A percentile compares a stretch with the other conserved stretches of the same genome.
These are phyloP conservation scores for Standfussiana lucernea DNA, from an alignment of 2,888 invertebrate genomes.

Conservation along the genomic window DNA sequence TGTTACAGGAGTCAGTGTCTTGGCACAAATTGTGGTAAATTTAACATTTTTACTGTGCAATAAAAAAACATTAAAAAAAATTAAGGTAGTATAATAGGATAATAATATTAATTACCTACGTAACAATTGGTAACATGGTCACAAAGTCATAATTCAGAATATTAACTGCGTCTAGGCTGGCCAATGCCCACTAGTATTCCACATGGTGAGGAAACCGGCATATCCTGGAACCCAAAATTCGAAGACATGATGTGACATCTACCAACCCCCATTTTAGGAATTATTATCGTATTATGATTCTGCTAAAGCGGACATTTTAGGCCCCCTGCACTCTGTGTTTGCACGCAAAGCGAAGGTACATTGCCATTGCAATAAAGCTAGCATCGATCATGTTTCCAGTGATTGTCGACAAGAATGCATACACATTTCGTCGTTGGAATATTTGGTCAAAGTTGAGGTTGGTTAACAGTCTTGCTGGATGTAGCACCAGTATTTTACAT, in stretches of 20 bases:
- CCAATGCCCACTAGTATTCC: neutral
- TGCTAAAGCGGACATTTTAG: no score
- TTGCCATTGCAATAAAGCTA: slow-evolving; percentile 4
- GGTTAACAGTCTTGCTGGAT: neutral
- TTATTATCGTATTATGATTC: no score
- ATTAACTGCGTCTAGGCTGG: no score
- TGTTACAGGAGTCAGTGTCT: no score
- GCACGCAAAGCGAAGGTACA: neutral
- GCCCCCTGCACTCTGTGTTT: neutral
- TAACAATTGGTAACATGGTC: no score
- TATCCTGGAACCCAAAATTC: neutral
- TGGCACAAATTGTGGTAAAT: no score
- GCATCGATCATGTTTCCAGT: slow-evolving; percentile 17
- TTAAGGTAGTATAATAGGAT: no score
- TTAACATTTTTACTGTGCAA: no score
- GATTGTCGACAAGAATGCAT: neutral
- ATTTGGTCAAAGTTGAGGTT: neutral
- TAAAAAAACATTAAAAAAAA: no score
- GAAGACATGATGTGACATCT: neutral
- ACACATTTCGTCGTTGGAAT: neutral
- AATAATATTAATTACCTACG: no score
- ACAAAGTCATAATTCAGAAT: no score
- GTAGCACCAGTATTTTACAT: neutral
- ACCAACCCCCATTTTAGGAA: neutral
- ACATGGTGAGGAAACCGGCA: neutral